phyloP scores from a whole-genome alignment of 1,140 invertebrate genomes.

The Orchestia grillus region DNA sequence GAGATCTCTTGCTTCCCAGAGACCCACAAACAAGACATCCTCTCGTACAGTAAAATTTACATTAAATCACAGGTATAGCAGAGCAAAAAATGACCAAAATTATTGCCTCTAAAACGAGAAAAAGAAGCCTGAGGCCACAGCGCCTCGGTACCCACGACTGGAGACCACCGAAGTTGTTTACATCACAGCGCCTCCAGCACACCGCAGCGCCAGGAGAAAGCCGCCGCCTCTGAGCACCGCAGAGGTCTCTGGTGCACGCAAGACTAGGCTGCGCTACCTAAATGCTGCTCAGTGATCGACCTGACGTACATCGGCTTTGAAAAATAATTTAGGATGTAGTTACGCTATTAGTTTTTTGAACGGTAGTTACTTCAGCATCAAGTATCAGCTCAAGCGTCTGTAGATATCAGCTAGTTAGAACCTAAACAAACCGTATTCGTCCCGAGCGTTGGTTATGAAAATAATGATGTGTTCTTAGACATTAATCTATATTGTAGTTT shows the following conservation, averaged over 20 bases:
- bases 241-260: too few species aligned
- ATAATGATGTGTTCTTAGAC: not conserved
- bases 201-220: not conserved
- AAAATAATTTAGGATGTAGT: not conserved
- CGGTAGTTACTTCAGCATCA: not conserved
- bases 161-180: slow-evolving; percentile 46
- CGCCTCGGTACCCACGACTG: not conserved
- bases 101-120: slow-evolving; percentile 46
- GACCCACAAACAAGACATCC: slow-evolving; percentile 56
- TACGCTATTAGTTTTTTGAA: not conserved
- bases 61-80: slow-evolving; percentile 50
- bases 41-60: slow-evolving; percentile 51
- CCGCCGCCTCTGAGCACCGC: not conserved
- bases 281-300: not conserved
- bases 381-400: not conserved
- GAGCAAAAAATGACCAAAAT: slow-evolving; percentile 46
- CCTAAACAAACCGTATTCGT: not conserved
- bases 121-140: slow-evolving; percentile 26
- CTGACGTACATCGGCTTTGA: not conserved
- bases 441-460: not conserved
- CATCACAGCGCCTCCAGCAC: not conserved
- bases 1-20: slow-evolving; percentile 1
- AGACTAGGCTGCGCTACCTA: not conserved
- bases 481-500: too few species aligned
- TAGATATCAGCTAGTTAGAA: not conserved